Conservation (phyloP, 2,797 vertebrate genomes). For the Sphaeramia orbicularis region DNA sequence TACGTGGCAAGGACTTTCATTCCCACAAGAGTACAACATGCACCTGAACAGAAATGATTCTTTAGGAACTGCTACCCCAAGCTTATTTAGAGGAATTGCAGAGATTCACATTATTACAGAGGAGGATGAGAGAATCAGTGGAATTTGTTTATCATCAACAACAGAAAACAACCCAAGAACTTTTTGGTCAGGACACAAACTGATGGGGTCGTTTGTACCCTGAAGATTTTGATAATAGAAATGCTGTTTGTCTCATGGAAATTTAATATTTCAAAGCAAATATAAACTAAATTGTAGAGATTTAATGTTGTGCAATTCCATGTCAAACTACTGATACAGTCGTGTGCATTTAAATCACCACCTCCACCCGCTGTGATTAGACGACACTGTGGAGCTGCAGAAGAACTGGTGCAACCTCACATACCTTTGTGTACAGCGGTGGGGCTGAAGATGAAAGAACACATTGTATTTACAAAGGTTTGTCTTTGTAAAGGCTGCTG, state of each 20-base stretch:
- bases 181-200: not conserved
- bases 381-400: constrained; percentile 17
- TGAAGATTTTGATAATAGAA: not conserved
- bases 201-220: too few species aligned
- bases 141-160: constrained; percentile 14
- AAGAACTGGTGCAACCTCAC: constrained; percentile 7
- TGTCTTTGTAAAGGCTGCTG: constrained; percentile 3
- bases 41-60: constrained; percentile 21
- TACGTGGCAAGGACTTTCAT: constrained; percentile 13
- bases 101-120: constrained; percentile 6
- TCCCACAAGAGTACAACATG: constrained; percentile 24
- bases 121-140: not conserved
- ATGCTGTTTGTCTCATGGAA: not conserved
- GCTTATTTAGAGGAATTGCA: constrained; percentile 15
- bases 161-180: not conserved
- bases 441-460: constrained; percentile 21
- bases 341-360: constrained; percentile 19
- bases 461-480: constrained; percentile 24
- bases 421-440: constrained; percentile 17
- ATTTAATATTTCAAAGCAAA: not conserved
- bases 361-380: not conserved
- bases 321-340: constrained; percentile 8
- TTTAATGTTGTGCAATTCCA: constrained; percentile 13
- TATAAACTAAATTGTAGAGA: not conserved
- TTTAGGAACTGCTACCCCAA: constrained; percentile 31